Percentiles rank a stretch among this genome's conserved stretches.
Evolutionary conservation across 2,888 invertebrate species (phyloP).

Genomic region (Napeogenes inachia): DNA sequence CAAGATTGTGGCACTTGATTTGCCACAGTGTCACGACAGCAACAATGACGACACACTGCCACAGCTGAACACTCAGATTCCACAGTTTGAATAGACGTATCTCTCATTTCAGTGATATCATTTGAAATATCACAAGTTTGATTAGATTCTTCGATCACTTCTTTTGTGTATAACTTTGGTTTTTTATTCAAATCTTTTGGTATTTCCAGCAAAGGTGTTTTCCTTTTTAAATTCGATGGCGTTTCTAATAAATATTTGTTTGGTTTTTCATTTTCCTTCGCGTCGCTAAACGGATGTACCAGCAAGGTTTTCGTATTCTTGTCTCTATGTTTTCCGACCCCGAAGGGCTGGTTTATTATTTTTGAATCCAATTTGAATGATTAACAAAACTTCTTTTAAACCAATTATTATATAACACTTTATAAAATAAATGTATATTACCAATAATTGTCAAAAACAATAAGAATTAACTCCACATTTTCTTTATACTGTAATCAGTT

Average conservation of each 20-base stretch:
- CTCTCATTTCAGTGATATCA: slow-evolving; percentile 40
- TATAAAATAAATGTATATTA: no score
- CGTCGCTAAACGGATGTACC: slow-evolving; percentile 51
- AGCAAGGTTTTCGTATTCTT: slow-evolving; percentile 51
- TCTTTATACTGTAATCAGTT: neutral
- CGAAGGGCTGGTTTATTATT: slow-evolving; percentile 53
- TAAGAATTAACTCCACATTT: neutral
- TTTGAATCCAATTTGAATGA: slow-evolving; percentile 65
- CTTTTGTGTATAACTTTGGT: slow-evolving; percentile 46
- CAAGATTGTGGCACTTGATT: neutral
- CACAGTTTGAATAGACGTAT: slow-evolving; percentile 35
- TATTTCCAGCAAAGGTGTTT: slow-evolving; percentile 55
- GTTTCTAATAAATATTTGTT: slow-evolving; percentile 59
- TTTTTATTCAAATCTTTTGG: slow-evolving; percentile 54
- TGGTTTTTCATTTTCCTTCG: slow-evolving; percentile 32
- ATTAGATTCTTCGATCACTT: neutral
- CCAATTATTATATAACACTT: neutral
- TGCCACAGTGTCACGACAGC: slow-evolving; percentile 35
- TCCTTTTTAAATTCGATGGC: slow-evolving; percentile 60
- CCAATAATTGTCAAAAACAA: no score
- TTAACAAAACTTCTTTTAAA: slow-evolving; percentile 27
- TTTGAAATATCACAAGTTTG: slow-evolving; percentile 1
- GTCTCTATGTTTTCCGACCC: slow-evolving; percentile 44
- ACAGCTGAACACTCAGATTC: slow-evolving; percentile 16
- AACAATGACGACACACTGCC: slow-evolving; percentile 45